Evolutionary conservation across 1,140 invertebrate genomes (phyloP), one percentile per base, ranked within the genome.

Genomic region (Ceratina australensis): DNA sequence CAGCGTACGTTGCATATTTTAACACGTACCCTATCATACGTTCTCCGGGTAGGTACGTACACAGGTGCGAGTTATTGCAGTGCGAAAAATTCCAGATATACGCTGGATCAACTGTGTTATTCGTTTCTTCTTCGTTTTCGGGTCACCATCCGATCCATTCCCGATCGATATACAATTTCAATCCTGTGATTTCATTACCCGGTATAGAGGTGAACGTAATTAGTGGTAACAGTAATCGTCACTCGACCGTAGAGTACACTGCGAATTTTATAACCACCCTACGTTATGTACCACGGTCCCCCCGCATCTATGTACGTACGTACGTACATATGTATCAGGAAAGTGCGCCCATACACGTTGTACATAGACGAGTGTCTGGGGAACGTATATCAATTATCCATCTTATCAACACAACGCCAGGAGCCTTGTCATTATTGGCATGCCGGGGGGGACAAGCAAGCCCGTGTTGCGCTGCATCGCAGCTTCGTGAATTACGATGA

Each of bases 111-210:
- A 42, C n/a, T 33, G 33, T 42, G 13, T 0, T 61, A 18, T 61
- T 61, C 33, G 57, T 72, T 49, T 20, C 42, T 12, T 60, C 22
- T 49, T 33, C 20, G 33, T 42, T 16, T 7, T 22, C 49, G 42
- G 64, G n/a, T 52, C 20, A 2, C 49, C 8, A 18, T 18, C 15
- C 16, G 8, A 12, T 0, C 0, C 18, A 20, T 8, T 64, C 4
- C 7, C 66, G 75, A 86, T 86, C 85, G 80, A 84, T 84, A 86
- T 84, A 85, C 83, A 81, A 86, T 86, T 79, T 60, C 59, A 71
- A 56, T 54, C 22, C 42, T 76, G n/a, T n/a, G 64, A 76, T 86
- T 73, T 76, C 61, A 73, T 80, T 81, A 78, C 64, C 54, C 49
- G 24, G 47, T 57, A 42, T 60, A 66, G 73, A 61, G 74, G 71